Base-by-base conservation (phyloP, 2,888 invertebrate species). In the Drosophila paramelanica region DNA sequence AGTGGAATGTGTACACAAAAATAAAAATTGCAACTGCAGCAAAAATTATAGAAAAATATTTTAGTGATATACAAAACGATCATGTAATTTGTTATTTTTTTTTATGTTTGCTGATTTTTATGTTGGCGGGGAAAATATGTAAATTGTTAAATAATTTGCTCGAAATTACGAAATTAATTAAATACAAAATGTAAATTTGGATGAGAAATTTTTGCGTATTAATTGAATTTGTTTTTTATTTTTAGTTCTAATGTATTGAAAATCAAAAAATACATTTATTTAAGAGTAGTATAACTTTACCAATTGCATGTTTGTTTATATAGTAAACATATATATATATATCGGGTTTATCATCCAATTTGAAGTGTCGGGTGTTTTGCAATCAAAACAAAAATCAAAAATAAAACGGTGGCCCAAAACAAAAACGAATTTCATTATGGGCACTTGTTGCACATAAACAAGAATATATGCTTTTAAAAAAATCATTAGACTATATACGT, bases 281-380 rank as follows among this genome's bases (percentile, higher is more conserved):
- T 71, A 56, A 76, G 52, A 53, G 41, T 65, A 33, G 47, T 67
- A 62, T 67, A 86, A 79, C 87, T 61, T 82, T 83, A 83, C 83
- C 83, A 83, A 83, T 83, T 80, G 71, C 79, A 68, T 83, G 61
- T 80, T 61, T 60, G 38, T 56, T 53, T 74, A 31, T 53, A 52
- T 52, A 49, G 23, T 52, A 39, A 47, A 41, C 39, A 27, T 49
- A 38, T 46, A 33, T 45, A 57, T 64, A 53, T 61, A 20, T 55
- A 25, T 51, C 59, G 20, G 20, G 55, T 60, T 52, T 60, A 43
- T 68, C 76, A 46, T 77, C 77, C 77, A 76, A 77, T 77, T 67
- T 69, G 45, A 53, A 52, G 65, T 79, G 58, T 79, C 57, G 65
- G 38, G 49, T 49, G 55, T 76, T 60, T 73, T 77, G 62, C 38